A percentile compares a stretch with the other conserved stretches of the same genome.
phyloP scores from a whole-genome alignment of 1,140 invertebrate species.

The Papilio xuthus region DNA sequence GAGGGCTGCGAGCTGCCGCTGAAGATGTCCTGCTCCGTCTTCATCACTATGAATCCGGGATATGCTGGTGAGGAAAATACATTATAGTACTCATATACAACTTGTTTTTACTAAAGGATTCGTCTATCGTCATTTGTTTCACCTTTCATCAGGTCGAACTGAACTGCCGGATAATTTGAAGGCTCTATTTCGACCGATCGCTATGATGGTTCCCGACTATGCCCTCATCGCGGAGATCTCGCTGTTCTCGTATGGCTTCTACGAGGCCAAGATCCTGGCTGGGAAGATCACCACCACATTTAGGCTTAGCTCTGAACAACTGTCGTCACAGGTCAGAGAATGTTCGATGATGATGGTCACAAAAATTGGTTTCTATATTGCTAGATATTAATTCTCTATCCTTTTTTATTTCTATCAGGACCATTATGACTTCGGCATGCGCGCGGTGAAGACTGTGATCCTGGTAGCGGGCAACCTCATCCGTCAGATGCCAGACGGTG shows the following conservation, averaged over 20 bases:
- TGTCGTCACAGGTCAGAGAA: constrained; percentile 85
- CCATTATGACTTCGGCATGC: constrained; percentile 96
- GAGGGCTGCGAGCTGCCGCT: constrained; percentile 92
- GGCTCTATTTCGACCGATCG: constrained; percentile 94
- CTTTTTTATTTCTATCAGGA: constrained; percentile 79
- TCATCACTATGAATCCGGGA: constrained; percentile 97
- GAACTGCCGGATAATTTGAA: constrained; percentile 96
- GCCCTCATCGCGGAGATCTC: constrained; percentile 95
- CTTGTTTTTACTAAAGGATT: not conserved
- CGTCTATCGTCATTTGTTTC: not conserved
- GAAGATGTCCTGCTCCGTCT: constrained; percentile 92
- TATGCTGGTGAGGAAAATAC: constrained; percentile 85
- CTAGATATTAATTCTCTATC: not conserved
- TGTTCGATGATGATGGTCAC: not conserved
- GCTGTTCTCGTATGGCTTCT: constrained; percentile 94
- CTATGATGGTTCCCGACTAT: constrained; percentile 98
- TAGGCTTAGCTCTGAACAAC: constrained; percentile 93
- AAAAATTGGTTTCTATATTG: too few relatives aligned
- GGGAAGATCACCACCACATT: constrained; percentile 96
- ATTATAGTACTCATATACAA: not conserved
- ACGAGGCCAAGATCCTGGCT: constrained; percentile 89
- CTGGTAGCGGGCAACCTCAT: constrained; percentile 92
- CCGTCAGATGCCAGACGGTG: constrained; percentile 89
- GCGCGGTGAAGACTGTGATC: constrained; percentile 90
- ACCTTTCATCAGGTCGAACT: constrained; percentile 82